Evolutionary conservation across 2,797 vertebrate species (phyloP).

Genomic region (Micropoecilia bifurca): DNA sequence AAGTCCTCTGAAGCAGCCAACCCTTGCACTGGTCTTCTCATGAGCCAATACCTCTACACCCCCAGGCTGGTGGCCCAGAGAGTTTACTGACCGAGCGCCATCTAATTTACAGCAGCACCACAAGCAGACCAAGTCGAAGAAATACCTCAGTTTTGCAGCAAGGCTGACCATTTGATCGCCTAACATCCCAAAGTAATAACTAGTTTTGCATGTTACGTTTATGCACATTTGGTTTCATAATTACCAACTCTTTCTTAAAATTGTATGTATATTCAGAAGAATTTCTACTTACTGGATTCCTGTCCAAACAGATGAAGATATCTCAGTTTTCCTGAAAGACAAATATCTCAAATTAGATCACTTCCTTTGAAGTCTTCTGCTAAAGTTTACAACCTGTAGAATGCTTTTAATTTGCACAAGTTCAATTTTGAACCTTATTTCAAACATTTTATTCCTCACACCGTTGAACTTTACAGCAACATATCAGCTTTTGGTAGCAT

Average conservation of each 20-base stretch:
- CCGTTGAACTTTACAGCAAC: background rate
- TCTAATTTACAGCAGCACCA: slow-evolving; percentile 22
- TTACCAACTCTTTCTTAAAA: background rate
- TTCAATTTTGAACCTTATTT: background rate
- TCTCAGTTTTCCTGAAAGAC: background rate
- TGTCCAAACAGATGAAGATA: background rate
- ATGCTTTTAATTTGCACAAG: slow-evolving; percentile 4
- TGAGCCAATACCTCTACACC: slow-evolving; percentile 9
- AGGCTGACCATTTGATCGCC: slow-evolving; percentile 15
- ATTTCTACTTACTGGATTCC: background rate
- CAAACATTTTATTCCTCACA: background rate
- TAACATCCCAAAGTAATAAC: slow-evolving; percentile 23
- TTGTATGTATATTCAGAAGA: background rate
- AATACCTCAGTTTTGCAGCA: slow-evolving; percentile 38
- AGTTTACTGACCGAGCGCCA: background rate
- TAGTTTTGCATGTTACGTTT: background rate
- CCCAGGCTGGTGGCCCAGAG: background rate
- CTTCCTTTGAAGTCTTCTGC: background rate
- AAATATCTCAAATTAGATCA: background rate
- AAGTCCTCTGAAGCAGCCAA: background rate
- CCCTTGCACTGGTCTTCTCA: slow-evolving; percentile 33
- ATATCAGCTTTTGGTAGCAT: slow-evolving; percentile 62
- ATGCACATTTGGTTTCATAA: slow-evolving; percentile 17
- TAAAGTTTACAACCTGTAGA: slow-evolving; percentile 1
- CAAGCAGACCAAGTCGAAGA: slow-evolving; percentile 46